A percentile compares a stretch with the other conserved stretches of the same genome.
Evolutionary conservation across 2,113 vertebrate genomes (phyloP).

Genomic region (Sander lucioperca): DNA sequence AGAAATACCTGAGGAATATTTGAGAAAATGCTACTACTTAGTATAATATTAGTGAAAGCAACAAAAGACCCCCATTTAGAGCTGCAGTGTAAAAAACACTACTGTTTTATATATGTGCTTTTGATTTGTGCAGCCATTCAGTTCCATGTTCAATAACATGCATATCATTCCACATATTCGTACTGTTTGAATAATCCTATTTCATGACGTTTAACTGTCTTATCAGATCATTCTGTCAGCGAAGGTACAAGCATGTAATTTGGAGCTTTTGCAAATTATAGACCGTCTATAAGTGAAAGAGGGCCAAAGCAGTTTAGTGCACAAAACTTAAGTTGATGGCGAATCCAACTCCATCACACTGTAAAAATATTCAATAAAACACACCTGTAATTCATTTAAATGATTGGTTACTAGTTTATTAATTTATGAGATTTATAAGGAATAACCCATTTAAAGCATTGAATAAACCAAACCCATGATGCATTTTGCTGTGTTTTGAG

Average conservation of each 20-base stretch:
- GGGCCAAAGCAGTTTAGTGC: slow-evolving; percentile 85
- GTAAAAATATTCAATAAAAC: slow-evolving; percentile 47
- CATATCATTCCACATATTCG: slow-evolving; percentile 43
- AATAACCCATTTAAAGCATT: neutral
- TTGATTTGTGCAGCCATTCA: slow-evolving; percentile 73
- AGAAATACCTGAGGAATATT: neutral
- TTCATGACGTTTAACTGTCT: slow-evolving; percentile 68
- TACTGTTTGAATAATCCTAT: slow-evolving; percentile 58
- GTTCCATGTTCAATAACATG: slow-evolving; percentile 56
- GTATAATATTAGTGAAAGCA: slow-evolving; percentile 6
- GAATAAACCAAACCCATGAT: neutral
- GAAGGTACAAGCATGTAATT: slow-evolving; percentile 41
- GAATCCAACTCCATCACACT: slow-evolving; percentile 60
- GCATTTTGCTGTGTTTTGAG: neutral
- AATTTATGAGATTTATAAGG: neutral
- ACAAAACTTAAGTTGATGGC: slow-evolving; percentile 86
- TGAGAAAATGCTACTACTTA: neutral
- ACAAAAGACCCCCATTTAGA: slow-evolving; percentile 13
- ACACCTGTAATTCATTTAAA: neutral
- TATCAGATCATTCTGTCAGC: slow-evolving; percentile 53
- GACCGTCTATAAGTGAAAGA: neutral
- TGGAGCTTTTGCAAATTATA: slow-evolving; percentile 54
- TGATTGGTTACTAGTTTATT: neutral
- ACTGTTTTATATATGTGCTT: slow-evolving; percentile 73
- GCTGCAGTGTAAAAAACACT: slow-evolving; percentile 20